Conservation (phyloP, 2,113 vertebrate genomes). For the Erpornis zantholeuca region DNA sequence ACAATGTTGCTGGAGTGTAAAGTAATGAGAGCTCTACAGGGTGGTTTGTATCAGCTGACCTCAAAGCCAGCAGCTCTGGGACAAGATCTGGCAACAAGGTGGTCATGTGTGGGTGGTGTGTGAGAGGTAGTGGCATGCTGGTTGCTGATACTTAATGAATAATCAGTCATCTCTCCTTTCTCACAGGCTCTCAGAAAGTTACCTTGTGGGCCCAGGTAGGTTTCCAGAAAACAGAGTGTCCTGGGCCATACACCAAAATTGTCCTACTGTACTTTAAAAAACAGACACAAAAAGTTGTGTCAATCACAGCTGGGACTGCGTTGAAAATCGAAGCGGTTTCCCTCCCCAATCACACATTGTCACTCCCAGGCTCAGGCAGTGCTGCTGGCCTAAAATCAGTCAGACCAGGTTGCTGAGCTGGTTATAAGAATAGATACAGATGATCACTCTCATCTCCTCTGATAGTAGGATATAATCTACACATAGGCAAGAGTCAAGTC, state of each 20-base stretch:
- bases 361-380: neutral
- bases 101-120: neutral
- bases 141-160: neutral
- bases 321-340: neutral
- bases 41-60: neutral
- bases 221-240: neutral
- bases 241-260: neutral
- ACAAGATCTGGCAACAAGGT: neutral
- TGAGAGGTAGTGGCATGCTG: accelerated
- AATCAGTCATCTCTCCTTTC: neutral
- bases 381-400: neutral
- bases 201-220: neutral
- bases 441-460: neutral
- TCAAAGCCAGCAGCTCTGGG: neutral
- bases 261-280: neutral
- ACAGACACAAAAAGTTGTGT: neutral
- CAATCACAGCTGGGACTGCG: neutral
- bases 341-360: neutral
- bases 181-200: neutral
- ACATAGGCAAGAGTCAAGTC: neutral
- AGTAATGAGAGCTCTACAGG: neutral
- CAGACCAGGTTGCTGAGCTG: neutral
- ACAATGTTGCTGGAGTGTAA: neutral
- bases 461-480: neutral
- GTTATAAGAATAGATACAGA: neutral